Base-by-base conservation (phyloP, 2,888 invertebrate genomes). In the Eupelmus urozonus region DNA sequence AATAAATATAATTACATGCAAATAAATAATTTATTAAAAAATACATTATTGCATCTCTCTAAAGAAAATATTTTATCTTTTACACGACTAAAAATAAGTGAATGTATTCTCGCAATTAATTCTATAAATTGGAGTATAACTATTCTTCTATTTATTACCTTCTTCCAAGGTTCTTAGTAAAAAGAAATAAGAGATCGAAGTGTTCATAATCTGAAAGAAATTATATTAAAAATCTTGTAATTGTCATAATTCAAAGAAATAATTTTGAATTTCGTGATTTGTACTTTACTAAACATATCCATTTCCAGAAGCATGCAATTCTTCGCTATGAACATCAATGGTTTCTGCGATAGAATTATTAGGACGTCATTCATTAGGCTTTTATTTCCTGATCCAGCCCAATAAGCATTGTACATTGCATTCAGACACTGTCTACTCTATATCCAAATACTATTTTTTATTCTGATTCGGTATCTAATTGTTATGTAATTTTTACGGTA, bases 341-440 rank as follows among this genome's bases (percentile, higher is more conserved):
- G 84, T 25, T 79, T 84, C 71, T 84, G 85, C 59, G 79, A 72
- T 0, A 86, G 71, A 34, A 83, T 77, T 4, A 85, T 66, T 0
- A 81, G 49, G 16, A 86, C 53, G 4, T 80, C 82, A 4, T 76
- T 78, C 66, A 69, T 81, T 5, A 83, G 62, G 0, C 67, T 40
- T 20, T 49, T 74, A 9, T 84, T 70, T 11, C 73, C 75, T 3
- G 77, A 80, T 7, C 81, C 76, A 1, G 82, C 72, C 86, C 86
- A 86, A 11, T 71, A 45, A 11, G 82, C 78, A 9, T 77, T 81
- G 71, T 84, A 87, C 18, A 84, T 77, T 0, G 84, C 79, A 18
- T 79, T 62, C 11, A 79, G 77, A 53, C 85, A 83, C 3, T 71
- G 16, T 25, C 81, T 84, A 25, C 84, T 83, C 86, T 86, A 51